A percentile compares a stretch with the other conserved stretches of the same genome.
Evolutionary conservation across 2,888 invertebrate species (phyloP).

Genomic region (Heterodera filipjevi): DNA sequence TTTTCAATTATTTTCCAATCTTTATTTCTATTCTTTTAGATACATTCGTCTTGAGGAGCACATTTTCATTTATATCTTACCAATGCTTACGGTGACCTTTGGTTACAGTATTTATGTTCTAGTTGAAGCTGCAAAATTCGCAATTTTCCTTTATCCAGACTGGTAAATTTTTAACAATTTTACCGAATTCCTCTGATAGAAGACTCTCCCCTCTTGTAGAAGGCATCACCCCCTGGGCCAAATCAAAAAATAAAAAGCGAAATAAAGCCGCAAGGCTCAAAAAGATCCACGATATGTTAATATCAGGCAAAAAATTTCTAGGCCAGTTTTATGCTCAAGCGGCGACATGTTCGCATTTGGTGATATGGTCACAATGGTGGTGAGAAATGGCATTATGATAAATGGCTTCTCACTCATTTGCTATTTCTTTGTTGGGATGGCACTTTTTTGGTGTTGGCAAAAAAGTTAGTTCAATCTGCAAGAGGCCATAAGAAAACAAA

Average conservation of each 20-base stretch:
- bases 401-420: neutral
- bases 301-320: neutral
- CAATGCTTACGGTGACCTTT: neutral
- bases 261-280: no score
- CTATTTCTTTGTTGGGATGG: neutral
- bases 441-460: neutral
- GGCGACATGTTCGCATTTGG: neutral
- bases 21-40: neutral
- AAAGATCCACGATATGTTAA: no score
- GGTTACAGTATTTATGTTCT: slow-evolving; percentile 7
- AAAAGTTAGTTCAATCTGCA: slow-evolving; percentile 15
- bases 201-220: no score
- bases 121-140: neutral
- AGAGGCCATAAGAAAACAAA: no score
- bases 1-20: no score
- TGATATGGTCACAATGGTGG: neutral
- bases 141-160: neutral
- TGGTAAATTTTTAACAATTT: neutral
- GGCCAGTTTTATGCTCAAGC: neutral
- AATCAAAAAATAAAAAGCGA: no score
- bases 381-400: neutral
- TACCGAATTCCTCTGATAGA: no score
- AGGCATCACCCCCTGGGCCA: no score
- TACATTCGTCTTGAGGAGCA: neutral
- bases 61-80: neutral